phyloP scores from a whole-genome alignment of 1,140 invertebrate genomes.

The Magallana gigas region DNA sequence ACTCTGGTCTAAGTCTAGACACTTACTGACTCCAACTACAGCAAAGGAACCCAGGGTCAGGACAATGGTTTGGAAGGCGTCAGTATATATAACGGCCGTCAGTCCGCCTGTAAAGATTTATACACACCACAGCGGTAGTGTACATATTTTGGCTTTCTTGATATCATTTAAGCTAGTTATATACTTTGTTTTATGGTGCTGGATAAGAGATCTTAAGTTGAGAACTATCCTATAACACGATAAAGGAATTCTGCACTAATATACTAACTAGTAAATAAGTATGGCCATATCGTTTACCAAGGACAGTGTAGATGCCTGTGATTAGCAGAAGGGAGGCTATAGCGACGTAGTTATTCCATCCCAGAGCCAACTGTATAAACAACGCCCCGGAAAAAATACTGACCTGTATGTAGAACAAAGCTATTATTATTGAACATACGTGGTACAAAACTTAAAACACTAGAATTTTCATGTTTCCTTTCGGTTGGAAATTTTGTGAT shows the following conservation, averaged over 20 bases:
- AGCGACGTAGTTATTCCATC: slow-evolving; percentile 80
- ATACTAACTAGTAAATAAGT: background rate
- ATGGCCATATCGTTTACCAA: slow-evolving; percentile 62
- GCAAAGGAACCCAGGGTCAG: slow-evolving; percentile 77
- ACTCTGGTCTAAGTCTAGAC: too few relatives aligned
- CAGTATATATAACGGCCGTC: slow-evolving; percentile 80
- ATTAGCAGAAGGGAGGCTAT: slow-evolving; percentile 80
- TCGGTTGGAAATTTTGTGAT: too few relatives aligned
- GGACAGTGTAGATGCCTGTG: slow-evolving; percentile 81
- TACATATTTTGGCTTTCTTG: too few relatives aligned
- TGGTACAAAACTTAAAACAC: too few relatives aligned
- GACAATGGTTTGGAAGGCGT: slow-evolving; percentile 79
- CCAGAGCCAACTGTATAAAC: slow-evolving; percentile 81
- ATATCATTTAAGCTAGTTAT: too few relatives aligned
- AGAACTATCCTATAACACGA: too few relatives aligned
- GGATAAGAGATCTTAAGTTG: too few relatives aligned
- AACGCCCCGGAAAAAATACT: slow-evolving; percentile 82
- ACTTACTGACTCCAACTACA: slow-evolving; percentile 73
- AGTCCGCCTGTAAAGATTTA: slow-evolving; percentile 69
- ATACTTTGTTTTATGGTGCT: too few relatives aligned
- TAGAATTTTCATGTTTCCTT: too few relatives aligned
- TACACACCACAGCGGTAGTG: too few relatives aligned
- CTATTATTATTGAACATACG: too few relatives aligned
- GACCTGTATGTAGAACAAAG: slow-evolving; percentile 73
- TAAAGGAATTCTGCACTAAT: too few relatives aligned